phyloP scores from a whole-genome alignment of 1,140 invertebrate species.

The Drosophila ananassae region DNA sequence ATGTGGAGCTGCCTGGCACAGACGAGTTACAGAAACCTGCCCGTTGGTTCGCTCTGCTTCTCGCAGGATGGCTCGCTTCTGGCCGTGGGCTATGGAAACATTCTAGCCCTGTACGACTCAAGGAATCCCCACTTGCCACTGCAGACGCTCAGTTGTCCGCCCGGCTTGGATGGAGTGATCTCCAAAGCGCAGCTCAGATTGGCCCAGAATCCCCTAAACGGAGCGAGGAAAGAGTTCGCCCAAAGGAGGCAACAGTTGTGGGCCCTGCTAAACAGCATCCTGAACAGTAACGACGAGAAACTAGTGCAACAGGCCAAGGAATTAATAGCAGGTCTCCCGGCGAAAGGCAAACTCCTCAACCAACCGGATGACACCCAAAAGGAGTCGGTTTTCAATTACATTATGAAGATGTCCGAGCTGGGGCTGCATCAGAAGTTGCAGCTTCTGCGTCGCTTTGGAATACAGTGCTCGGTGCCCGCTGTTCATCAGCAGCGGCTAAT shows the following conservation, averaged over 20 bases:
- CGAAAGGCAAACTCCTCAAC: constrained; percentile 6
- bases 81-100: constrained; percentile 89
- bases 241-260: constrained; percentile 66
- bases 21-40: constrained; percentile 87
- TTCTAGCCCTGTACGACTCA: constrained; percentile 89
- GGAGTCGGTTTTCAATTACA: constrained; percentile 57
- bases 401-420: constrained; percentile 75
- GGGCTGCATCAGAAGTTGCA: constrained; percentile 75
- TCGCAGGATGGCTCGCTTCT: constrained; percentile 91
- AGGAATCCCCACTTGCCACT: constrained; percentile 85
- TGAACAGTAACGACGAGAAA: constrained; percentile 62
- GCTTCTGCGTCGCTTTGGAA: constrained; percentile 68
- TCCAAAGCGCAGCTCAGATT: constrained; percentile 69
- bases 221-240: constrained; percentile 44
- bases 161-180: constrained; percentile 65
- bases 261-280: constrained; percentile 51
- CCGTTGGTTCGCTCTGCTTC: constrained; percentile 87
- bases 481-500: constrained; percentile 28
- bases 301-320: constrained; percentile 62
- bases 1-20: constrained; percentile 89
- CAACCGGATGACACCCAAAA: constrained; percentile 24
- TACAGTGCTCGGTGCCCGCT: constrained; percentile 49
- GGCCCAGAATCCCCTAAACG: constrained; percentile 50
- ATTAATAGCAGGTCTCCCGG: constrained; percentile 39
- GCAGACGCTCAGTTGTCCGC: constrained; percentile 83